Evolutionary conservation across 2,113 vertebrate genomes (phyloP).

Genomic region (Galeopterus variegatus): DNA sequence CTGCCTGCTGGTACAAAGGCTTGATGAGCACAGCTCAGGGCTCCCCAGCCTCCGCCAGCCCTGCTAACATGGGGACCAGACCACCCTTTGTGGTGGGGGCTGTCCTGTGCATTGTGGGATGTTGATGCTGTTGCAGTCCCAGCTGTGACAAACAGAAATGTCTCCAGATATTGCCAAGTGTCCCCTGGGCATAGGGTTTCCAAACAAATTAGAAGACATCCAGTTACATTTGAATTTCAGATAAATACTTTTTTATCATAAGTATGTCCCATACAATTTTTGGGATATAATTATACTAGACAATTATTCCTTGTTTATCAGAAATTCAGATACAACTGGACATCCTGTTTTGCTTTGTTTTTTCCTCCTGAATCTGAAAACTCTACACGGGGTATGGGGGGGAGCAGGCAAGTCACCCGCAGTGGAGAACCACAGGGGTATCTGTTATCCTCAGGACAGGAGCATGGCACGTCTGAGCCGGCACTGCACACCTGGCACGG

Average conservation of each 20-base stretch:
- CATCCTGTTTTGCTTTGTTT: background rate
- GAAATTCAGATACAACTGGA: background rate
- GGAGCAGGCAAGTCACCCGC: too few relatives aligned
- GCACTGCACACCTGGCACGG: background rate
- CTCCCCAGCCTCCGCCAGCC: too few relatives aligned
- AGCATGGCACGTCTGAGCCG: too few relatives aligned
- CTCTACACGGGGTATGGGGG: background rate
- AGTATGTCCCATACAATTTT: background rate
- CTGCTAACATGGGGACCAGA: rapidly evolving
- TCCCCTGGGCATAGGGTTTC: background rate
- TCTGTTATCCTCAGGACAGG: background rate
- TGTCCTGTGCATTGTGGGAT: rapidly evolving
- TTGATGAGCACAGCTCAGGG: rapidly evolving
- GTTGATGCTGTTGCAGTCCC: background rate
- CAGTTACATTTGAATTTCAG: background rate
- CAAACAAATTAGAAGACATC: background rate
- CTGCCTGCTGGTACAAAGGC: rapidly evolving
- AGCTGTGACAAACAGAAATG: background rate
- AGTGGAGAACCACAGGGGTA: background rate
- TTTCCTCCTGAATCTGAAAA: background rate
- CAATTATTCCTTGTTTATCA: background rate
- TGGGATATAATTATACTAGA: background rate
- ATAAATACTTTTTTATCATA: too few relatives aligned
- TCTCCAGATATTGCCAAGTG: background rate
- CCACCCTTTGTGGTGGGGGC: rapidly evolving